These are phyloP conservation scores for Grus americana DNA, from an alignment of 2,113 vertebrate species.

Conservation along the genomic window DNA sequence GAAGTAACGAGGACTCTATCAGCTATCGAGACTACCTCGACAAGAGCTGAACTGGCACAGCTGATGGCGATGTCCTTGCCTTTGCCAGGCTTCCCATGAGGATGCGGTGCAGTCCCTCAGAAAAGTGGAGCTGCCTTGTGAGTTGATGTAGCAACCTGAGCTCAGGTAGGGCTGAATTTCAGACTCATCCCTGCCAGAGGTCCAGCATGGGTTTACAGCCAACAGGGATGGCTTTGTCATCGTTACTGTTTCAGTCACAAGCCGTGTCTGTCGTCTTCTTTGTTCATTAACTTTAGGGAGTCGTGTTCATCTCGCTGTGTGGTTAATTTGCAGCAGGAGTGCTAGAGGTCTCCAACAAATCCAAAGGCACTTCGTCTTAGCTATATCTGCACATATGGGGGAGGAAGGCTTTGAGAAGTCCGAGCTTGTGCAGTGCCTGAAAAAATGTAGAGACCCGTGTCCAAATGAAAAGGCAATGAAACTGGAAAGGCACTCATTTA, in stretches of 20 bases:
- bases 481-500: background rate
- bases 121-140: background rate
- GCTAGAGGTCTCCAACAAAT: background rate
- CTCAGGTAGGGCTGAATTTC: background rate
- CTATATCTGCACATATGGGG: fast-evolving
- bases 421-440: background rate
- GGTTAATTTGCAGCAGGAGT: background rate
- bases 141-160: background rate
- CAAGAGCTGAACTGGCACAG: background rate
- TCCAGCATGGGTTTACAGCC: fast-evolving
- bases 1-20: fast-evolving
- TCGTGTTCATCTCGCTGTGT: background rate
- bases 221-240: background rate
- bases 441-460: background rate
- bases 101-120: fast-evolving
- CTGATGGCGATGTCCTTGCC: background rate
- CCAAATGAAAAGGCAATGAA: background rate
- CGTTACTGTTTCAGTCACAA: background rate
- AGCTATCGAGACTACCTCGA: background rate
- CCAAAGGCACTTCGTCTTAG: background rate
- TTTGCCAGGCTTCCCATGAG: background rate
- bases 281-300: background rate
- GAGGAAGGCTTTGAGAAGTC: background rate
- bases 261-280: background rate
- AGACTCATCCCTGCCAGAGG: fast-evolving